Percentiles rank a stretch among this genome's conserved stretches.
These are phyloP conservation scores for Luperina nickerlii DNA, from an alignment of 2,888 invertebrate species.

Conservation along the genomic window DNA sequence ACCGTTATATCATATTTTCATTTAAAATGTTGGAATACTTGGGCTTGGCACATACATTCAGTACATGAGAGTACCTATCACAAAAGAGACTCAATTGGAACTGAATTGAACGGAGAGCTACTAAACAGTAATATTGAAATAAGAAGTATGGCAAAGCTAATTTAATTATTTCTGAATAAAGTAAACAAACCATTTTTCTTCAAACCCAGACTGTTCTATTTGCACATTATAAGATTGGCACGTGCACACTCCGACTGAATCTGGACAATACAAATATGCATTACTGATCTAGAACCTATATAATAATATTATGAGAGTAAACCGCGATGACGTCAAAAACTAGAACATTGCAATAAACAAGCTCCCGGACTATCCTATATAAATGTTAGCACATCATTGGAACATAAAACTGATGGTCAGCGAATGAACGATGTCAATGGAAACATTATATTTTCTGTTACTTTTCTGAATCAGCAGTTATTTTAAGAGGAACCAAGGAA, in stretches of 20 bases:
- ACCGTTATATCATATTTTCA: no score
- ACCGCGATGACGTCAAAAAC: constrained; percentile 63
- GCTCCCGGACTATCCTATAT: constrained; percentile 27
- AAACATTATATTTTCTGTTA: constrained; percentile 32
- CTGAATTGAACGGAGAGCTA: no score
- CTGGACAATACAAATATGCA: constrained; percentile 58
- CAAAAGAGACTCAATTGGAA: no score
- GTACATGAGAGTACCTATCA: no score
- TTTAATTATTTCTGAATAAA: neutral
- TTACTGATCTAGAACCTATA: constrained; percentile 42
- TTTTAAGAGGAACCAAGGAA: constrained; percentile 40
- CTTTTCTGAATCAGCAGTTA: constrained; percentile 45
- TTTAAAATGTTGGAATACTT: no score
- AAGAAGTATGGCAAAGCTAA: no score
- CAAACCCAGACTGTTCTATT: constrained; percentile 28
- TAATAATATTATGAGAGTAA: constrained; percentile 26
- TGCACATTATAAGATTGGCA: constrained; percentile 36
- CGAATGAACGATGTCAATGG: constrained; percentile 55
- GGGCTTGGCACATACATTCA: no score
- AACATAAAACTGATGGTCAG: constrained; percentile 60
- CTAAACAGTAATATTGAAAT: no score
- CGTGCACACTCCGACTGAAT: constrained; percentile 30
- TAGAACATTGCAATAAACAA: constrained; percentile 47
- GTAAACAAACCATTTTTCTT: constrained; percentile 33
- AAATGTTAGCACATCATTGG: constrained; percentile 46